A percentile compares a stretch with the other conserved stretches of the same genome.
Conservation (phyloP, 1,140 invertebrate species). For the Cotesia vestalis region DNA sequence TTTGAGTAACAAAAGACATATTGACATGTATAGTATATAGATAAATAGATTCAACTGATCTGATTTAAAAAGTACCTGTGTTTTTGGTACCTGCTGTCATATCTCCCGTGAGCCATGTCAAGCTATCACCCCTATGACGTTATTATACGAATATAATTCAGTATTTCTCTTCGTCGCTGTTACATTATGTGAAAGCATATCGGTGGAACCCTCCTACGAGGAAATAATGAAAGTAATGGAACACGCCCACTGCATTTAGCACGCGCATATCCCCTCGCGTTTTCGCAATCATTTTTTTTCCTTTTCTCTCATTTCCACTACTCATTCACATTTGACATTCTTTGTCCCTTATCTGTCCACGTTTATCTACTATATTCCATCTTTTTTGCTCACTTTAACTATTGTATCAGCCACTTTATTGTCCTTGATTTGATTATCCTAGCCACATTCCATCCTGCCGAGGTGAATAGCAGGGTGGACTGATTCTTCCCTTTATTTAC, state of each 20-base stretch:
- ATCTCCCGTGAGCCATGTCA: slow-evolving; percentile 33
- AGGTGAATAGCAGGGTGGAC: slow-evolving; percentile 1
- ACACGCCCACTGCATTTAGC: slow-evolving; percentile 48
- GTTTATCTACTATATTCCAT: slow-evolving; percentile 22
- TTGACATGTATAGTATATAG: too few relatives aligned
- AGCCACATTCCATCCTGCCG: slow-evolving; percentile 46
- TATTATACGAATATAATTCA: slow-evolving; percentile 30
- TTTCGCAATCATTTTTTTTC: slow-evolving; percentile 14
- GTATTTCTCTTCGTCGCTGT: slow-evolving; percentile 11
- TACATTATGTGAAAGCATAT: slow-evolving; percentile 40
- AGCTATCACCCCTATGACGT: slow-evolving; percentile 28
- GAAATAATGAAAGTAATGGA: slow-evolving; percentile 47
- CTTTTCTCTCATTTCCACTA: slow-evolving; percentile 20
- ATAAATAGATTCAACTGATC: too few relatives aligned
- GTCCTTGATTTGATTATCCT: slow-evolving; percentile 60
- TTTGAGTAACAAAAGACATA: too few relatives aligned
- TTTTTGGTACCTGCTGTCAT: slow-evolving; percentile 1
- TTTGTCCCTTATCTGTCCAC: background rate
- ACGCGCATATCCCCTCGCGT: slow-evolving; percentile 15
- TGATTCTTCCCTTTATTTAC: slow-evolving; percentile 56
- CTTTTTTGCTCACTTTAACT: slow-evolving; percentile 34
- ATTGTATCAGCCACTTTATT: slow-evolving; percentile 58
- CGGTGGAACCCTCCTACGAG: slow-evolving; percentile 34
- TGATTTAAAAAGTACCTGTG: slow-evolving; percentile 2
- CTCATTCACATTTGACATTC: background rate